These are phyloP conservation scores for Hololepta plana DNA, from an alignment of 2,888 invertebrate species.

Conservation along the genomic window DNA sequence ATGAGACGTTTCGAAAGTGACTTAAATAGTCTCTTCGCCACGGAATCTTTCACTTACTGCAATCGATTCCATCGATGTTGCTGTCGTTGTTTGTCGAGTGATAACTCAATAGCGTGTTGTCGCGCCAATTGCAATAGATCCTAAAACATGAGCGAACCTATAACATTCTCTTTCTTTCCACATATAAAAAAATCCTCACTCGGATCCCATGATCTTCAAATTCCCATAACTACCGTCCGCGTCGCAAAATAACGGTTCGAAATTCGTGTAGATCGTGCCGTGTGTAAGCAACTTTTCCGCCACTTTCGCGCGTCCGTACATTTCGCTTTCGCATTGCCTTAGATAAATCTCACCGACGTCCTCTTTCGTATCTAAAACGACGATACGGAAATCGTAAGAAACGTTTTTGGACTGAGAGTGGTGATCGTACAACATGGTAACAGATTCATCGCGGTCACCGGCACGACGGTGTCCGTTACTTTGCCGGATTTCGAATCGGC, in stretches of 20 bases:
- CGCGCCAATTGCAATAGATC: conserved; percentile 40
- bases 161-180: conserved; percentile 2
- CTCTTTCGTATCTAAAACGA: conserved; percentile 28
- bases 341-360: conserved; percentile 38
- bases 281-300: conserved; percentile 35
- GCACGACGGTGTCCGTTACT: conserved; percentile 34
- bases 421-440: conserved; percentile 45
- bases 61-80: conserved; percentile 28
- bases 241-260: conserved; percentile 37
- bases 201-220: too few relatives aligned
- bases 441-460: conserved; percentile 34
- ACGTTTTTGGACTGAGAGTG: too few relatives aligned
- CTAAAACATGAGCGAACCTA: conserved; percentile 26
- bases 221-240: conserved; percentile 46
- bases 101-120: conserved; percentile 34
- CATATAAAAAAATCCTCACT: conserved; percentile 1
- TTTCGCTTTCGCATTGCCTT: conserved; percentile 46
- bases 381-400: too few relatives aligned
- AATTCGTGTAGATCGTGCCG: conserved; percentile 36
- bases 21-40: too few relatives aligned
- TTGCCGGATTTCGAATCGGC: conserved; percentile 40
- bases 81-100: conserved; percentile 29
- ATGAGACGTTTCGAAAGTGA: too few relatives aligned
- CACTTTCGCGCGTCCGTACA: conserved; percentile 33
- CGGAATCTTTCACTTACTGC: conserved; percentile 38